Base-by-base conservation (phyloP, 2,888 invertebrate species). In the Heteromyza rotundicornis region DNA sequence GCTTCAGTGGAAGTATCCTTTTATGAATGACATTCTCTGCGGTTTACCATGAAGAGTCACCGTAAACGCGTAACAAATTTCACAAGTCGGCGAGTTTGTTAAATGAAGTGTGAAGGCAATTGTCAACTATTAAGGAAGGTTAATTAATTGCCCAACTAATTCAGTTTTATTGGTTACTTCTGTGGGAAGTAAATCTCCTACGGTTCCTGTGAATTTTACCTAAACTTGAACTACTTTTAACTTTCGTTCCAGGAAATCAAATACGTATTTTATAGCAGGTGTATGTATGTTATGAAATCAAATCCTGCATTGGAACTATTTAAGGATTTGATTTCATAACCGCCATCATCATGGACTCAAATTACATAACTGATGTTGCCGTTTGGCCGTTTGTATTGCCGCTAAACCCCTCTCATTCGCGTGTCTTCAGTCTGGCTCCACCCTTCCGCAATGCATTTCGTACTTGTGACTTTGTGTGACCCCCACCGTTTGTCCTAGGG, bases 101-200 rank as follows among this genome's bases (percentile, higher is more conserved):
- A 65, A 67, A 69, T 69, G 67, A 67, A 64, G 65, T 68, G 64
- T 68, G 62, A 69, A 68, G n/a, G 55, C 53, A 65, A 60, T 64
- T 66, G 55, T 59, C 63, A n/a, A 60, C 65, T 65, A 62, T 66
- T 64, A n/a, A n/a, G n/a, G n/a, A n/a, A n/a, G n/a, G n/a, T n/a
- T n/a, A n/a, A n/a, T n/a, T n/a, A n/a, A n/a, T n/a, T 59, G 54
- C 57, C 60, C 60, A 53, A 60, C 63, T 66, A 65, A 69, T 65
- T 67, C 27, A 27, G 5, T 7, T 27, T 27, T 27, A 5, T 27
- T 10, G 10, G 27, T 27, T 27, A 7, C 27, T 27, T 27, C 27
- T 27, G 27, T 27, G 27, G 27, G 27, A 27, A 27, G 10, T 10
- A 27, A 27, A 5, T 27, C n/a, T n/a, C n/a, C n/a, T n/a, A n/a